Evolutionary conservation across 2,888 invertebrate genomes (phyloP).

Genomic region (Alcis repandata): DNA sequence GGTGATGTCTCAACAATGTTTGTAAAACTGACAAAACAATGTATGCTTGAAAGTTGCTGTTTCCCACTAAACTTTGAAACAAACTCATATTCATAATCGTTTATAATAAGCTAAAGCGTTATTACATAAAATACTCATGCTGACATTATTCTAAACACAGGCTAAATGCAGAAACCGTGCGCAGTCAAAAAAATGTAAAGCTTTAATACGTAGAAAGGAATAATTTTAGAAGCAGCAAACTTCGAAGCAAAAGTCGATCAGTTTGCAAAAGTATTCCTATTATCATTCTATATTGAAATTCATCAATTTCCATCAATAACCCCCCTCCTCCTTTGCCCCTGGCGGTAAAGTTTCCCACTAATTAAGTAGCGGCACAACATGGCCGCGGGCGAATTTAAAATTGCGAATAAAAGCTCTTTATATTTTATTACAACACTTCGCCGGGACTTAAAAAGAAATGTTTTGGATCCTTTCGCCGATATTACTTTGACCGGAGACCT

Average conservation of each 20-base stretch:
- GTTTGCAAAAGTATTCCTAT: constrained; percentile 27
- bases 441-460: constrained; percentile 27
- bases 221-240: neutral
- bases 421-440: constrained; percentile 36
- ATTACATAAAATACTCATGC: neutral
- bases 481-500: constrained; percentile 16
- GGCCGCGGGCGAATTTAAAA: constrained; percentile 44
- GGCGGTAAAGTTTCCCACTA: constrained; percentile 66
- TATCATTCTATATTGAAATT: constrained; percentile 41
- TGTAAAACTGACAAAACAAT: neutral
- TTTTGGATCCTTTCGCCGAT: constrained; percentile 25
- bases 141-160: neutral
- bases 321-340: constrained; percentile 44
- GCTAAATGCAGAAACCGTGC: neutral
- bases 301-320: constrained; percentile 37
- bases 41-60: neutral
- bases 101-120: neutral
- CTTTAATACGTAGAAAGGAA: neutral
- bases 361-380: constrained; percentile 61
- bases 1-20: neutral
- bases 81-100: too few species aligned
- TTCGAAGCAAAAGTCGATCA: constrained; percentile 15
- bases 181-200: neutral
- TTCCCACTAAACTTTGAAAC: too few species aligned
- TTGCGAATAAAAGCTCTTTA: constrained; percentile 36